Conservation (phyloP, 2,888 invertebrate genomes). For the Parthenolecanium corni region DNA sequence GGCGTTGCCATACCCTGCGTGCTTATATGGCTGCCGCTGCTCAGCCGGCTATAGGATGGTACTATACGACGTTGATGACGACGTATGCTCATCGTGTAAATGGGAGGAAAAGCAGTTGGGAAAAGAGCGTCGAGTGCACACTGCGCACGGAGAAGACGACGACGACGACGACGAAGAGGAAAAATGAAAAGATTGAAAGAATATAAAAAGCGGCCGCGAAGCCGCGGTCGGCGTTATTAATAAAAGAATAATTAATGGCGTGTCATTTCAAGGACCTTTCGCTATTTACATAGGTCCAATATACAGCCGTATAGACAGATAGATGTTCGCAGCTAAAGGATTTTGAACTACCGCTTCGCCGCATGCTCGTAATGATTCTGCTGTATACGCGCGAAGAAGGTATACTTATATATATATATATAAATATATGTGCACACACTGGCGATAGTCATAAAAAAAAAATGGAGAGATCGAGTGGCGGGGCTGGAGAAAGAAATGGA, state of each 20-base stretch:
- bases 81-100: neutral
- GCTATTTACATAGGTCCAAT: slow-evolving; percentile 10
- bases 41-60: neutral
- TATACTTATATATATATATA: too few species aligned
- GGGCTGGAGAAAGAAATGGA: too few species aligned
- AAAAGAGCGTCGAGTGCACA: too few species aligned
- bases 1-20: neutral
- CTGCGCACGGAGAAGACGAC: neutral
- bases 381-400: too few species aligned
- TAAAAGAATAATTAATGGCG: slow-evolving; percentile 24
- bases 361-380: too few species aligned
- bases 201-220: neutral
- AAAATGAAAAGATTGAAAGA: neutral
- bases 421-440: too few species aligned
- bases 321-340: neutral
- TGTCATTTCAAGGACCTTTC: slow-evolving; percentile 22
- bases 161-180: neutral
- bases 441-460: too few species aligned
- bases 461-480: too few species aligned
- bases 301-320: neutral
- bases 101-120: neutral
- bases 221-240: slow-evolving; percentile 11
- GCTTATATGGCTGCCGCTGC: neutral
- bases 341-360: slow-evolving; percentile 5
- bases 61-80: too few species aligned